phyloP scores from a whole-genome alignment of 35 echinoderm and acorn worm genomes.

The Lytechinus pictus region DNA sequence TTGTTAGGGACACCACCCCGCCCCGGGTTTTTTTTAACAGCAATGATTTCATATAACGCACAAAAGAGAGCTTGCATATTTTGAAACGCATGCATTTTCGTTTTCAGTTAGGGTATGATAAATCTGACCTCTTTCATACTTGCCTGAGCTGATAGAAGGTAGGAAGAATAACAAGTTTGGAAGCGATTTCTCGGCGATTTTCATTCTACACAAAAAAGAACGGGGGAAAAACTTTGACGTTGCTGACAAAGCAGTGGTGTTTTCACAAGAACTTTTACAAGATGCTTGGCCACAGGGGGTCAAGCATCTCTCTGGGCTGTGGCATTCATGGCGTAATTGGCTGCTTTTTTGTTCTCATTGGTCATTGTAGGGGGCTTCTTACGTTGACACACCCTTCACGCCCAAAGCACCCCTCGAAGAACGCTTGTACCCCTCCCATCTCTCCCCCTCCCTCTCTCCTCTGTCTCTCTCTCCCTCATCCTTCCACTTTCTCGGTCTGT shows the following conservation, averaged over 20 bases:
- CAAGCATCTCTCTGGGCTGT: neutral
- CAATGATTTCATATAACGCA: no score
- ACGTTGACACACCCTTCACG: neutral
- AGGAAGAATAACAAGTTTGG: neutral
- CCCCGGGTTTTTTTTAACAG: no score
- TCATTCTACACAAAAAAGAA: neutral
- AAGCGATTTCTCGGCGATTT: neutral
- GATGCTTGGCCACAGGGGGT: neutral
- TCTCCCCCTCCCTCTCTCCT: neutral
- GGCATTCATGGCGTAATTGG: constrained; percentile 29
- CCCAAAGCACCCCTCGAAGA: constrained; percentile 35
- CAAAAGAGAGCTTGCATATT: no score
- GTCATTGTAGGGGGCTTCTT: neutral
- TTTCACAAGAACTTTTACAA: neutral
- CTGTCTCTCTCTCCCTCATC: neutral
- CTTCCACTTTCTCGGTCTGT: neutral
- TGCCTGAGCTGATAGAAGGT: neutral
- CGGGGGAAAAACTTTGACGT: neutral
- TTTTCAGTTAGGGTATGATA: neutral
- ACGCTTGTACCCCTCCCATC: neutral
- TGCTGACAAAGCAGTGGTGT: constrained; percentile 24
- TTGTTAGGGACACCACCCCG: no score
- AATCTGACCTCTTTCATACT: neutral
- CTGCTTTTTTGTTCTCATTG: neutral
- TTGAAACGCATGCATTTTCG: no score